Evolutionary conservation across 2,113 vertebrate genomes (phyloP), one percentile per base, ranked within the genome.

Genomic region (Onychorhynchus coronatus): DNA sequence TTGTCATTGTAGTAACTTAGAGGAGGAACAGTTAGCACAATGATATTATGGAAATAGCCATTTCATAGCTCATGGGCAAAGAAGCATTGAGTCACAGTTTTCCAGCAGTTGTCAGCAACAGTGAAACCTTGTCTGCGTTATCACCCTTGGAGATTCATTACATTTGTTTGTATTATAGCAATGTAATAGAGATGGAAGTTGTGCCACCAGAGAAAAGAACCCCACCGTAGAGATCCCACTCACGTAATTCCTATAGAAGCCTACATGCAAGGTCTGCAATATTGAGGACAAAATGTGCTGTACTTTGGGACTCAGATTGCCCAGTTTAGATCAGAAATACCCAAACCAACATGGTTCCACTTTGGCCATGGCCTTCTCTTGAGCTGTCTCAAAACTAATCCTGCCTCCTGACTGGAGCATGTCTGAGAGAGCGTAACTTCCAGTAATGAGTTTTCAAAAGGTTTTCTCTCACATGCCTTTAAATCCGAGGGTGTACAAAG

Each of bases 11-110:
- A 72, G 92, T 65, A 94, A 93, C 86, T 94, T 93, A 58, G 22
- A 89, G 58, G 52, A 95, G 52, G 73, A 85, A 75, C 76, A 75
- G 86, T 95, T 94, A 90, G 89, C 58, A 58, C 53, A 81, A 74
- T 39, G 76, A 49, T 95, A 49, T 78, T 95, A 91, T 91, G 94
- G 91, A 95, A 94, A 96, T 66, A 87, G 86, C 73, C 49, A 84
- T 92, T 86, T 89, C 91, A 85, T 80, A 92, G 93, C 83, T 92
- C 58, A 58, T 94, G 80, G 88, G 80, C 56, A 85, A 93, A 95
- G 59, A 11, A 86, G 68, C 31, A 89, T 42, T 12, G 27, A 89
- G 88, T 58, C 90, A 78, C 79, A 82, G 85, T 49, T 93, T 75
- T 78, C 37, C 59, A 53, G 82, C 52, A 75, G 62, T 91, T 88